These are phyloP conservation scores for Oceanites oceanicus DNA, from an alignment of 2,113 vertebrate genomes.

Conservation along the genomic window DNA sequence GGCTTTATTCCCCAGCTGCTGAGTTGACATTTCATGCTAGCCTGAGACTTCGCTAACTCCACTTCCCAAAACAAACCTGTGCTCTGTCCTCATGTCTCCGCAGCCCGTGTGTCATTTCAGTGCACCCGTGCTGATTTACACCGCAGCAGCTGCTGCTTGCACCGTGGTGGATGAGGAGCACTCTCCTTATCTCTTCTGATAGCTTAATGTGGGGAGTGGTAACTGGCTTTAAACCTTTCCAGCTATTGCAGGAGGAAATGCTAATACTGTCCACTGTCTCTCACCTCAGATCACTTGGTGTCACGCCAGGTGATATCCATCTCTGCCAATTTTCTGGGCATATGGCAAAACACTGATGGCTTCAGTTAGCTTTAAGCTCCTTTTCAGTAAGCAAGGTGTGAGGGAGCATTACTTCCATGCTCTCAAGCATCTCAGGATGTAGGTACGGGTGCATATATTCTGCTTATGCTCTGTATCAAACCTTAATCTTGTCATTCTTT, in stretches of 20 bases:
- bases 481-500: neutral
- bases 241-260: neutral
- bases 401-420: neutral
- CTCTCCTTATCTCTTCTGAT: neutral
- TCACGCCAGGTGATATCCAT: neutral
- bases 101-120: neutral
- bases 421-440: neutral
- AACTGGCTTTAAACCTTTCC: neutral
- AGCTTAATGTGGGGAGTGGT: neutral
- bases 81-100: neutral
- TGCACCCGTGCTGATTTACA: neutral
- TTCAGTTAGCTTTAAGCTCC: neutral
- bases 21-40: neutral
- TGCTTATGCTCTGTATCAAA: neutral
- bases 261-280: neutral
- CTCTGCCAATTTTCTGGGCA: neutral
- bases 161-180: rapidly evolving
- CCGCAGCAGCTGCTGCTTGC: neutral
- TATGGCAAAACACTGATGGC: neutral
- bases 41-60: neutral
- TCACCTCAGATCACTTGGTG: neutral
- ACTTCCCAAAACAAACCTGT: neutral
- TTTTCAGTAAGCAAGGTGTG: neutral
- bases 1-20: neutral
- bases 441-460: rapidly evolving